Base-by-base conservation (phyloP, 2,113 vertebrate genomes). In the Crotalus tigris region DNA sequence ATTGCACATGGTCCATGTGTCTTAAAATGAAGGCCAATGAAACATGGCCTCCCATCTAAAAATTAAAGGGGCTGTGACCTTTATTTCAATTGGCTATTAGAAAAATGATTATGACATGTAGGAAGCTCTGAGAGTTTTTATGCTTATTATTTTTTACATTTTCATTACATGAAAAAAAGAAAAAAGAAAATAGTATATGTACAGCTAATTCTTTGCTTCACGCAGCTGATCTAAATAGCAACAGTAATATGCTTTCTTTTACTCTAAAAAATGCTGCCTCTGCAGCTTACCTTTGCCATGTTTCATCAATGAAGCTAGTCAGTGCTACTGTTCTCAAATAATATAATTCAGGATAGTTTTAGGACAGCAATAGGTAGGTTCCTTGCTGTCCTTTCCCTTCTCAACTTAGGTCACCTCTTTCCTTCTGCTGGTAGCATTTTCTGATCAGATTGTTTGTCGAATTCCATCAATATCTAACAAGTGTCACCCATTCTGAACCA, bases 101-200 rank as follows among this genome's bases (percentile, higher is more conserved):
- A 58, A 29, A 44, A 61, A 87, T 61, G n/a, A 93, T 90, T 93
- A 87, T 90, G 92, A 90, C 88, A 61, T 58, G 1, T 26, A 44
- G 8, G 57, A 6, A 39, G 46, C 44, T 86, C 46, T 59, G 29
- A 9, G 21, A 64, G 46, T 53, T 81, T 87, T 92, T 53, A 92
- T 57, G 55, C 39, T 9, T 91, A 44, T 24, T 85, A 57, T 29
- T 54, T 58, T 39, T 44, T 85, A 81, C 9, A 81, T 21, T 44
- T 44, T 81, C 33, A 81, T 44, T 44, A 81, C 33, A 81, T 44
- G 3, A 87, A 49, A 46, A 87, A 53, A 54, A 21, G 39, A 33
- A 87, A 87, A 21, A 33, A 81, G 33, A 81, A 81, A 81, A 81
- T 44, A 81, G 15, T 44, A 81, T 81, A 81, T 81, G 75, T 81